Percentiles rank a stretch among this genome's conserved stretches.
Evolutionary conservation across 2,113 vertebrate genomes (phyloP).

Genomic region (Cichladusa arquata): DNA sequence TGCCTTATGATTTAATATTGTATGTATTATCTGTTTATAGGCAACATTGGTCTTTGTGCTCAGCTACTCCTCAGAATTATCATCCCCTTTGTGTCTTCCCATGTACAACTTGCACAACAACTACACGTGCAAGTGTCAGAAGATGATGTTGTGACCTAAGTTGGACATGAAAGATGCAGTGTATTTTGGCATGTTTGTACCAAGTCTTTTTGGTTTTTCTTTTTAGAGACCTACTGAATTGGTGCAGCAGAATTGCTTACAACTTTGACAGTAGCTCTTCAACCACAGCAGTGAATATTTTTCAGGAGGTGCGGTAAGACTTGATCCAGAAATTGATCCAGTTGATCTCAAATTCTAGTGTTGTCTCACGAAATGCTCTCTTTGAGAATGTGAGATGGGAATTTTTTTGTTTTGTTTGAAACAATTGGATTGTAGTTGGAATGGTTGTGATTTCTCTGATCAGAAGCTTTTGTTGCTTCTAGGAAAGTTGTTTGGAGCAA

Average conservation of each 20-base stretch:
- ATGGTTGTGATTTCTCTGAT: neutral
- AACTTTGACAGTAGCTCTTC: conserved; percentile 84
- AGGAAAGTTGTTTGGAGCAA: neutral
- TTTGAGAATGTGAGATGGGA: neutral
- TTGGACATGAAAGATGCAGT: neutral
- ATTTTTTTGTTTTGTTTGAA: neutral
- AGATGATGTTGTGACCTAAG: neutral
- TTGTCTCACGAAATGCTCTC: neutral
- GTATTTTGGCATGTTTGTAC: neutral
- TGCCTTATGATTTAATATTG: neutral
- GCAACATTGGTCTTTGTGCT: neutral
- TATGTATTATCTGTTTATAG: neutral
- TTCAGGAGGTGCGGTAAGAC: conserved; percentile 84
- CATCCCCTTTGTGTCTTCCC: neutral
- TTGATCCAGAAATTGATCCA: neutral
- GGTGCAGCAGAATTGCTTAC: conserved; percentile 89
- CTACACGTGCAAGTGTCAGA: neutral
- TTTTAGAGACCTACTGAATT: conserved; percentile 91
- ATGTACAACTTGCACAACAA: neutral
- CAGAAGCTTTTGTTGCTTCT: neutral
- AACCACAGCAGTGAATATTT: conserved; percentile 83
- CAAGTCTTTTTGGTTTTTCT: neutral
- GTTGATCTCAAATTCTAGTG: neutral
- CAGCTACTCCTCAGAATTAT: neutral
- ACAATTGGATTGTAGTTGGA: neutral